A percentile compares a stretch with the other conserved stretches of the same genome.
Evolutionary conservation across 2,797 vertebrate species (phyloP).

Genomic region (Kryptolebias ocellatus): DNA sequence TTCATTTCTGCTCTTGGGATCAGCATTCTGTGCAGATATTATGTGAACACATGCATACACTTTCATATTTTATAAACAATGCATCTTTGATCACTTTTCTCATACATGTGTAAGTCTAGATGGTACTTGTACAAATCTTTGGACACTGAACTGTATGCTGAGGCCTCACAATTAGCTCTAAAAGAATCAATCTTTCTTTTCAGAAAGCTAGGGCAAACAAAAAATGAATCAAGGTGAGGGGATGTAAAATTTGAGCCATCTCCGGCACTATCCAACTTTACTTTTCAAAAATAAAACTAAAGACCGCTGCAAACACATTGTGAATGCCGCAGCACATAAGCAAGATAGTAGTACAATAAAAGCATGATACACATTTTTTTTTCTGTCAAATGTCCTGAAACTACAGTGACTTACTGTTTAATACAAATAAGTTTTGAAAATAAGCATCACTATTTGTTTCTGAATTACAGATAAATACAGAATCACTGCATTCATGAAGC

Average conservation of each 20-base stretch:
- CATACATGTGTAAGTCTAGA: slow-evolving; percentile 17
- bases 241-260: slow-evolving; percentile 10
- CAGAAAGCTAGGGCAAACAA: slow-evolving; percentile 30
- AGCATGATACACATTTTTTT: too few relatives aligned
- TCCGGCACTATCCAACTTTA: slow-evolving; percentile 38
- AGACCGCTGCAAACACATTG: slow-evolving; percentile 30
- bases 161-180: slow-evolving; percentile 10
- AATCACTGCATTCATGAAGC: not conserved
- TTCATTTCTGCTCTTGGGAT: slow-evolving; percentile 4
- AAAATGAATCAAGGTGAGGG: not conserved
- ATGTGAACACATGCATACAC: slow-evolving; percentile 1
- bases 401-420: not conserved
- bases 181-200: slow-evolving; percentile 14
- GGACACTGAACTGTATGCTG: slow-evolving; percentile 24
- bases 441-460: not conserved
- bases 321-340: slow-evolving; percentile 9
- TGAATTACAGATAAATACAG: slow-evolving; percentile 22
- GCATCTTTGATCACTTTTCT: not conserved
- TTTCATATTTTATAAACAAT: not conserved
- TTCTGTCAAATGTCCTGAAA: not conserved
- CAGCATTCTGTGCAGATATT: not conserved
- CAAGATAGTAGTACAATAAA: too few relatives aligned
- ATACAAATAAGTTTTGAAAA: slow-evolving; percentile 5
- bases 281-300: slow-evolving; percentile 37
- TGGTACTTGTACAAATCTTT: slow-evolving; percentile 28